Percentiles rank a stretch among this genome's conserved stretches.
phyloP scores from a whole-genome alignment of 2,797 vertebrate genomes.

The Crocidura indochinensis region DNA sequence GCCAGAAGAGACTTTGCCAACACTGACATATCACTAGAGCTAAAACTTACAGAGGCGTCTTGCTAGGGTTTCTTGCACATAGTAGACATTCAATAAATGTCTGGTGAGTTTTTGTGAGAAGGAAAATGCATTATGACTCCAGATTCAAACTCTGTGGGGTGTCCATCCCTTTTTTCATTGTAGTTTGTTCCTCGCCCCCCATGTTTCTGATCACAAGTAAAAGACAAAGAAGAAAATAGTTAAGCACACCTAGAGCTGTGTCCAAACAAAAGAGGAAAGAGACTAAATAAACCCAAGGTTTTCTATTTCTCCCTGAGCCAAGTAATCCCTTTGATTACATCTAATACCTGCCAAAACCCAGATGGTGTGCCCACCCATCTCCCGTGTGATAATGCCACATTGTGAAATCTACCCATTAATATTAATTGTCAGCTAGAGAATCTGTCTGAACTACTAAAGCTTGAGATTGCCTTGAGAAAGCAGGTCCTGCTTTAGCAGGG shows the following conservation, averaged over 20 bases:
- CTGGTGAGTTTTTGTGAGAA: conserved; percentile 64
- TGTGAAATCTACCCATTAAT: conserved; percentile 97
- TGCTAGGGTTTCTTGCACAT: neutral
- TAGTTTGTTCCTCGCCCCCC: conserved; percentile 73
- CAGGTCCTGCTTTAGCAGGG: conserved; percentile 93
- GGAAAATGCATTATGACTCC: conserved; percentile 44
- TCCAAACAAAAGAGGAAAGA: conserved; percentile 91
- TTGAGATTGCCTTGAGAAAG: conserved; percentile 94
- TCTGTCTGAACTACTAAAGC: conserved; percentile 94
- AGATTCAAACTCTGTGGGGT: conserved; percentile 16
- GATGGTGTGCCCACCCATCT: conserved; percentile 97
- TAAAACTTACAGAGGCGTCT: neutral
- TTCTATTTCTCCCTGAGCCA: conserved; percentile 95
- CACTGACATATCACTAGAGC: conserved; percentile 73
- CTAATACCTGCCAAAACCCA: conserved; percentile 98
- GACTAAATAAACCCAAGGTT: conserved; percentile 91
- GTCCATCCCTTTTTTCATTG: conserved; percentile 54
- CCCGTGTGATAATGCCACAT: conserved; percentile 97
- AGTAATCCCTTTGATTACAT: conserved; percentile 98
- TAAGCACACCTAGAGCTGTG: conserved; percentile 89
- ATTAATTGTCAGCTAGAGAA: conserved; percentile 96
- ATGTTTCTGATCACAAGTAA: conserved; percentile 86
- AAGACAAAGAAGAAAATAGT: conserved; percentile 85
- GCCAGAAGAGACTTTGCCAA: conserved; percentile 67
- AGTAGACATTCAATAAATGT: conserved; percentile 45